Conservation (phyloP, 2,888 invertebrate species). For the Chrysotoxum bicinctum region DNA sequence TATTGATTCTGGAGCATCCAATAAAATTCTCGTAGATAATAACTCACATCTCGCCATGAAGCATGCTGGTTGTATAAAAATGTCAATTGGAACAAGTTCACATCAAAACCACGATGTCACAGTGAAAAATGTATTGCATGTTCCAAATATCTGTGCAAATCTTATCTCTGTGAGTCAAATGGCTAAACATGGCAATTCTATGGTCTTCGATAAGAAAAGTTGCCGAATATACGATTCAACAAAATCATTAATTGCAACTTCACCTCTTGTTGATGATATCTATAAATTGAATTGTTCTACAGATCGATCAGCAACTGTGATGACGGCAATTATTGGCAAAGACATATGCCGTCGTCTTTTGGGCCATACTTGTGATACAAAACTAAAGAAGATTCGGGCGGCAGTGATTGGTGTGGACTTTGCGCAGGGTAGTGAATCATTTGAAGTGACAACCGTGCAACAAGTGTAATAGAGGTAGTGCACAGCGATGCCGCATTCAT, state of each 20-base stretch:
- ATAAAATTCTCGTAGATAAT: too few relatives aligned
- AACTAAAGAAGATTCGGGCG: background rate
- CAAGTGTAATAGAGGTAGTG: constrained; percentile 9
- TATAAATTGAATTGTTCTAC: constrained; percentile 18
- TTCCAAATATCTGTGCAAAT: too few relatives aligned
- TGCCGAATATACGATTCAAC: background rate
- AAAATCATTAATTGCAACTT: constrained; percentile 2
- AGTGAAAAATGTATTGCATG: too few relatives aligned
- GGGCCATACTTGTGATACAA: background rate
- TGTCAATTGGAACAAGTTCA: too few relatives aligned
- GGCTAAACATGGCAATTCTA: too few relatives aligned
- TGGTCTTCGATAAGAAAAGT: too few relatives aligned
- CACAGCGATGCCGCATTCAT: constrained; percentile 14
- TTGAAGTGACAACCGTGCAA: constrained; percentile 19
- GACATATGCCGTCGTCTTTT: constrained; percentile 6
- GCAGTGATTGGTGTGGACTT: background rate
- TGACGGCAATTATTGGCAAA: background rate
- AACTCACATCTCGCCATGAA: too few relatives aligned
- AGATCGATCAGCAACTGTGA: background rate
- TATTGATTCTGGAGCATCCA: too few relatives aligned
- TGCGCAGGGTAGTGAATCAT: background rate
- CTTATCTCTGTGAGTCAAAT: too few relatives aligned
- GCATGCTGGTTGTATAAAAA: too few relatives aligned
- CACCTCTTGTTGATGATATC: background rate
- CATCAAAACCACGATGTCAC: too few relatives aligned